Conservation (phyloP, 2,888 invertebrate species). For the Stomorhina lunata region DNA sequence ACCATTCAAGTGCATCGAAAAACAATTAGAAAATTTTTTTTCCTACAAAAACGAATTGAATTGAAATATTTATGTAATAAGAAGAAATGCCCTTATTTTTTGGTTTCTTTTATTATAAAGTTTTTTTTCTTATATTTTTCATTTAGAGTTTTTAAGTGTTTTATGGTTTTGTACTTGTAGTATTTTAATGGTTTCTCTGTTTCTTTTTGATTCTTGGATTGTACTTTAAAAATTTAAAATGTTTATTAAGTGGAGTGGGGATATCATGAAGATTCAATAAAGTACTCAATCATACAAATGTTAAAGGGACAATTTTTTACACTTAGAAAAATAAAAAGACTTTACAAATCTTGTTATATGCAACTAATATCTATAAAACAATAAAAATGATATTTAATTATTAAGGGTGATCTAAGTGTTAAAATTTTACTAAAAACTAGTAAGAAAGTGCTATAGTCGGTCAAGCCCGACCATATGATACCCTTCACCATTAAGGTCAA, state of each 20-base stretch:
- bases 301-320: slow-evolving; percentile 13
- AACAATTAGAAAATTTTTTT: slow-evolving; percentile 61
- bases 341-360: not conserved
- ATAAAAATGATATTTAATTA: too few species aligned
- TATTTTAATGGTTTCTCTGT: slow-evolving; percentile 46
- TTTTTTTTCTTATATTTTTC: not conserved
- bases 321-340: not conserved
- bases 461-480: too few species aligned
- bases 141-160: slow-evolving; percentile 50
- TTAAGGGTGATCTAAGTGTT: too few species aligned
- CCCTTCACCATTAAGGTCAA: too few species aligned
- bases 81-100: slow-evolving; percentile 8
- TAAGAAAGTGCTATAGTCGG: too few species aligned
- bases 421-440: too few species aligned
- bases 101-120: slow-evolving; percentile 1
- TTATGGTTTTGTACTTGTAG: slow-evolving; percentile 25
- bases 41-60: slow-evolving; percentile 29
- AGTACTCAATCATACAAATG: slow-evolving; percentile 16
- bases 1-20: slow-evolving; percentile 67
- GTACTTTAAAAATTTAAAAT: not conserved
- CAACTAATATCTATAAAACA: not conserved
- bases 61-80: not conserved
- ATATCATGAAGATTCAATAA: slow-evolving; percentile 45
- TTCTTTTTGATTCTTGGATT: not conserved
- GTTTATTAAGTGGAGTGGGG: slow-evolving; percentile 5